Evolutionary conservation across 37 sponge, comb jelly and placozoan species (phyloP), one percentile per base, ranked within the genome.

Genomic region (Ianthella basta): DNA sequence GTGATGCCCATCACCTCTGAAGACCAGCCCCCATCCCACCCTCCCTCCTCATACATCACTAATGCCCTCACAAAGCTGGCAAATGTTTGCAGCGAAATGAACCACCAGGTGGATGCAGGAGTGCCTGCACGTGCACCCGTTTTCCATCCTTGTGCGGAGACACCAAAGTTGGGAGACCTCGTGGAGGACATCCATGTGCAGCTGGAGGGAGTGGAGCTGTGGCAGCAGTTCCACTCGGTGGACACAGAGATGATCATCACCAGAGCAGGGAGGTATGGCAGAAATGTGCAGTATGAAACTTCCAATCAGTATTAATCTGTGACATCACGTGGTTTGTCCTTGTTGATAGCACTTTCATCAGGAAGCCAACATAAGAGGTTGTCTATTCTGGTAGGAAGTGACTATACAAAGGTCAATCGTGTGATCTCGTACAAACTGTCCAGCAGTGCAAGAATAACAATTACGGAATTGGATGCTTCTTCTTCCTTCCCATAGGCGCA

Each of bases 241-340:
- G 91, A 84, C 34, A 95, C 93, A 0, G 97, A 97, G 72, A 97
- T 97, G 97, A 92, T 97, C 81, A 97, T 97, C 74, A 97, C 97
- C 4, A 92, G 86, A 50, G 78, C 89, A 19, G 95, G 95, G 83
- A 91, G 95, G 95, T 91, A 72, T 59, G 77, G 13, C 30, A 50
- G 55, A 32, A 32, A 40, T 38, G 10, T 79, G 39, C 4, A 15
- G 50, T 3, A 44, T 44, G 8, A 3, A 44, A 44, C 50, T 44
- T 44, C 50, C 3, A 10, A 44, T 10, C 50, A 44, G 3, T 10
- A 44, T 44, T 8, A 44, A 10, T 44, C 6, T 44, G 50, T 44
- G 50, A 44, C 8, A 8, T 44, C 50, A 44, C 50, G 8, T 44
- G 0, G 44, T 27, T 41, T 41, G 40, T 13, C 15, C 50, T 44